Base-by-base conservation (phyloP, 2,797 vertebrate genomes). In the Pseudochaenichthys georgianus region DNA sequence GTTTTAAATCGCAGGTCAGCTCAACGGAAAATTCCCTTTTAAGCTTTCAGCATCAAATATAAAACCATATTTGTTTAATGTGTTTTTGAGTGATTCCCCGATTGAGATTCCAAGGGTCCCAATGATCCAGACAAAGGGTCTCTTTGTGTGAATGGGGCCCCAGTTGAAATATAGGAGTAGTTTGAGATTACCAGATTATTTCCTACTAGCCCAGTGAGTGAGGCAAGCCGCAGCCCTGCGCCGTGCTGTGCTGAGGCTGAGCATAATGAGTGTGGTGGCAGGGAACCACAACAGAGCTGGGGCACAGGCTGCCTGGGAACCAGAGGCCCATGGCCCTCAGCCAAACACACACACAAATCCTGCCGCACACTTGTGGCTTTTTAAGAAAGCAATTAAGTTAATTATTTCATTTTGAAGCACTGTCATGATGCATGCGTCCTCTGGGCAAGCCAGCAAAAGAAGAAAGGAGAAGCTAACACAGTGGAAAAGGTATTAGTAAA, bases 131-230 rank as follows among this genome's bases (percentile, higher is more conserved):
- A 92, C 88, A 92, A 95, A 93, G 90, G 80, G 73, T 73, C 62
- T 88, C 92, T 94, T 94, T 95, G 93, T 95, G 80, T 73, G 71
- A 79, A 71, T 71, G 73, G 81, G 77, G 81, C 83, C 82, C 80
- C 74, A 54, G 69, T 81, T 85, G 84, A 93, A 92, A 91, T 87
- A 78, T 86, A 90, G 86, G 88, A 93, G 89, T 82, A 88, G 88
- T 90, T 93, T 92, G 91, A 93, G 94, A 95, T 94, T 93, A 94
- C 93, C 89, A 91, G 92, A 94, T 95, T 92, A 94, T 94, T 94
- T 94, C 88, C 87, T 86, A 85, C 78, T 70, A 87, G 82, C 78
- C 89, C 88, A 77, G 76, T 63, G 88, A 90, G 90, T 73, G 73
- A 89, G 89, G 83, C 73, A 66, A 84, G 85, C 84, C 81, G 75